Evolutionary conservation across 1,140 invertebrate genomes (phyloP), one percentile per base, ranked within the genome.

Genomic region (Leptinotarsa texana): DNA sequence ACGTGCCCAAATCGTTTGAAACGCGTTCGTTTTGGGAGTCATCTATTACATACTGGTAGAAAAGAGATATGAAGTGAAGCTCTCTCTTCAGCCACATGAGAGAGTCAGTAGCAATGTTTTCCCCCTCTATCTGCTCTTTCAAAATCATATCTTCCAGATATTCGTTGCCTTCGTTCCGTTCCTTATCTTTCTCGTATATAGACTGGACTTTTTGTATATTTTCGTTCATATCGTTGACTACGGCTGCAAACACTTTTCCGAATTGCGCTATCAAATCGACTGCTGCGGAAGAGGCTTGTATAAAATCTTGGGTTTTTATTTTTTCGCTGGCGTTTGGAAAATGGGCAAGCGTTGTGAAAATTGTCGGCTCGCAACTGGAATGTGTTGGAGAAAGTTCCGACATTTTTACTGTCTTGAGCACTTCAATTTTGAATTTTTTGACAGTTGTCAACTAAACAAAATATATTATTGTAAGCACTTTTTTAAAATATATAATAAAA

Each of bases 141-240:
- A 90, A 80, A 78, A 93, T 88, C 85, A 93, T 87, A 82, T 92
- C 89, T 77, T 93, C 88, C 62, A 94, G 82, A 81, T 89, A 92
- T 13, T 86, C 83, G 80, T 90, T 87, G 69, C 86, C 87, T n/a
- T 57, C n/a, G 6, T 57, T 57, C 6, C 51, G n/a, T 73, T 88
- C 79, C 78, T 83, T 86, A 78, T 91, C 85, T 49, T 80, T 78
- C 18, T 84, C 81, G 82, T 90, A 91, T 78, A 84, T 86, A 71
- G 87, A 88, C 6, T 84, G 86, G 67, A 94, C 84, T 89, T 93
- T 93, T 91, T 92, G 77, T 3, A 93, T 90, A 84, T 93, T 94
- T 80, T 89, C 90, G 84, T 90, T 88, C 88, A 94, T 92, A 80
- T 94, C 92, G 85, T 89, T 89, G 81, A 90, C 91, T 22, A 94